phyloP scores from a whole-genome alignment of 2,888 invertebrate genomes.

The Busseola fusca region DNA sequence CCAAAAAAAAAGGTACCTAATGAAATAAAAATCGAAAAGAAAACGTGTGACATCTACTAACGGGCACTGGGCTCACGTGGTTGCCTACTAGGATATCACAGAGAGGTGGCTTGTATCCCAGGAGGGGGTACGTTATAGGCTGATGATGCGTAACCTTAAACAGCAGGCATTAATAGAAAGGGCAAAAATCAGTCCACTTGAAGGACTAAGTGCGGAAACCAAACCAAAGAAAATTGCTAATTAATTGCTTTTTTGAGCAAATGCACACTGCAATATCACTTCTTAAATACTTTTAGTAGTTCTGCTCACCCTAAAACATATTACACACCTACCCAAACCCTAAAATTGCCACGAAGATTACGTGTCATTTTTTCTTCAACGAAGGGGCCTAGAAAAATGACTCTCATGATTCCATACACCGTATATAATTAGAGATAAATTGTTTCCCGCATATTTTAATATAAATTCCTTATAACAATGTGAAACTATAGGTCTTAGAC shows the following conservation, averaged over 20 bases:
- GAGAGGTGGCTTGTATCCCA: too few species aligned
- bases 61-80: too few species aligned
- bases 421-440: constrained; percentile 63
- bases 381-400: constrained; percentile 52
- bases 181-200: too few species aligned
- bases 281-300: not conserved
- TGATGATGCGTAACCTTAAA: too few species aligned
- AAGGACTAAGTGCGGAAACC: too few species aligned
- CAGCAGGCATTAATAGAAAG: too few species aligned
- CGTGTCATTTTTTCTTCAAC: constrained; percentile 38
- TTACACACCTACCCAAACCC: constrained; percentile 4
- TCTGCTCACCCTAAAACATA: not conserved
- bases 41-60: too few species aligned
- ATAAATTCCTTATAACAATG: constrained; percentile 54
- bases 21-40: too few species aligned
- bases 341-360: constrained; percentile 29
- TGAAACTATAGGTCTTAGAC: constrained; percentile 34
- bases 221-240: not conserved
- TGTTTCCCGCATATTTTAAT: constrained; percentile 60
- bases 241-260: not conserved
- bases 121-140: too few species aligned
- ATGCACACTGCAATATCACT: not conserved
- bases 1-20: too few species aligned
- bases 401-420: constrained; percentile 51
- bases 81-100: too few species aligned